Base-by-base conservation (phyloP, 2,888 invertebrate species). In the Quadroppia sp. region DNA sequence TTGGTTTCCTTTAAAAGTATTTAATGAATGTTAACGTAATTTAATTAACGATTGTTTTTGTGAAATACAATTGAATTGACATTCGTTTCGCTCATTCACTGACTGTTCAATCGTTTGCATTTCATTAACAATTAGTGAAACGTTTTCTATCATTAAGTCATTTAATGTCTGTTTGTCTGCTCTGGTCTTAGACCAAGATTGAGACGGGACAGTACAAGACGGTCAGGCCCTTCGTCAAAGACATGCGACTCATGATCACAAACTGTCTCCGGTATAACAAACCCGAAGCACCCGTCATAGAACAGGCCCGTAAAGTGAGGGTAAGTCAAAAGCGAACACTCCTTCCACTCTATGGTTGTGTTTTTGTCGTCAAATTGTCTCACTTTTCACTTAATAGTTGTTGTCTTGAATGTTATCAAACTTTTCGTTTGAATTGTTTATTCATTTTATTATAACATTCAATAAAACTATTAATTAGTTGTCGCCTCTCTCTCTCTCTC, bases 221-320 rank as follows among this genome's bases (percentile, higher is more conserved):
- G 2, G 56, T 74, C 20, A 50, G 53, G n/a, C 42, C 48, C 0
- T 74, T 59, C n/a, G 74, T 70, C 9, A 74, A 50, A 9, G 74
- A 74, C 53, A 50, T 74, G 36, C 45, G 74, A n/a, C 59, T 74
- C 9, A 74, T 74, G 74, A 70, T 74, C 32, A 53, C 74, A 13
- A 74, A 74, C 50, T 74, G 74, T 71, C 40, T 70, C 20, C 70
- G 74, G 13, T 74, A 74, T 61, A 74, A 74, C 53, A 71, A 48
- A 71, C 74, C 74, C 13, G 74, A 74, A 42, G 53, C 74, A 15
- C 70, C 74, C 15, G 40, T 74, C 53, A 74, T 74, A 15, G 74
- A 74, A 56, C 74, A 74, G 59, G 69, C 50, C 28, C 17, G 71
- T 7, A 42, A 70, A 61, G 70, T 74, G 1, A 48, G 74, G 50